A percentile compares a stretch with the other conserved stretches of the same genome.
Evolutionary conservation across 2,888 invertebrate genomes (phyloP).

Genomic region (Agrypnus murinus): DNA sequence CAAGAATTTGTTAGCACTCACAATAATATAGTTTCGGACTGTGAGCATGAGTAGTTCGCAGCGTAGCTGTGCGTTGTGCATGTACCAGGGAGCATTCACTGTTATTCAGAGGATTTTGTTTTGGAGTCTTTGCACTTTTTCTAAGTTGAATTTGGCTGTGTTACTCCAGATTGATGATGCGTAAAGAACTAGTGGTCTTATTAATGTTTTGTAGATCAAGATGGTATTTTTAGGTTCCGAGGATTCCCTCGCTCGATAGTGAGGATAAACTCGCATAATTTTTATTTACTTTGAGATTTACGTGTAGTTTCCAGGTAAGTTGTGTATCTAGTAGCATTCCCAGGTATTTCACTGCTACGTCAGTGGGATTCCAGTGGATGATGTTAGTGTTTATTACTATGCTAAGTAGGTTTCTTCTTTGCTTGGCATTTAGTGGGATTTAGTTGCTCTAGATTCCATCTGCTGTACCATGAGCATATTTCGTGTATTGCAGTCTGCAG

Average conservation of each 20-base stretch:
- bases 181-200: no score
- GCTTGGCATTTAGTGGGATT: not conserved
- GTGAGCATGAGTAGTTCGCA: not conserved
- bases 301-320: not conserved
- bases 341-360: no score
- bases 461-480: not conserved
- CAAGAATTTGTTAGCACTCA: not conserved
- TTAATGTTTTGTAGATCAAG: not conserved
- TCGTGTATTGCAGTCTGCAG: not conserved
- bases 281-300: not conserved
- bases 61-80: no score
- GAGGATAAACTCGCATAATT: not conserved
- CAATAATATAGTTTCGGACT: not conserved
- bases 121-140: no score
- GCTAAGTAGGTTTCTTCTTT: not conserved
- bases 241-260: not conserved
- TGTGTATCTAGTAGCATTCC: not conserved
- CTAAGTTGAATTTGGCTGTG: not conserved
- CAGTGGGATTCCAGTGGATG: not conserved
- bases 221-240: not conserved
- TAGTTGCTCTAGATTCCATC: not conserved
- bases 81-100: not conserved
- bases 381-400: constrained; percentile 1
- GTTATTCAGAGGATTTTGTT: no score
- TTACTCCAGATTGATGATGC: no score